phyloP scores from a whole-genome alignment of 92 coral and sea anemone species.

The Porites lobata region DNA sequence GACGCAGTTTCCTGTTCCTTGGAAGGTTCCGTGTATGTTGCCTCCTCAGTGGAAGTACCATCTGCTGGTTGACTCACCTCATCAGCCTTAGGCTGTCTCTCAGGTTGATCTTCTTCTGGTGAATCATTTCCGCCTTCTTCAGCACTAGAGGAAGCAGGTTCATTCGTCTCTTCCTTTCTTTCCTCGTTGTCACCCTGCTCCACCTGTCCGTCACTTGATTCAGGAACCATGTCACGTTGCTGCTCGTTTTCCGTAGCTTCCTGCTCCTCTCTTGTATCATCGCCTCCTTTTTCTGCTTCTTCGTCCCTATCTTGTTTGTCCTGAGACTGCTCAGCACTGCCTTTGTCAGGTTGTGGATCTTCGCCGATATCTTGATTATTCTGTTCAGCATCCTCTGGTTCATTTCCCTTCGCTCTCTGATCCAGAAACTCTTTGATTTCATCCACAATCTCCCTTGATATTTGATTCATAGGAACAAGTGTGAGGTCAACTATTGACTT shows the following conservation, averaged over 20 bases:
- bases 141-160: not conserved
- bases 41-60: not conserved
- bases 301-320: not conserved
- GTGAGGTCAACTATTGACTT: conserved; percentile 88
- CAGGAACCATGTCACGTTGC: not conserved
- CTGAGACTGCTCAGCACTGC: not conserved
- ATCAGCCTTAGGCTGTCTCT: conserved; percentile 8
- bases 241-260: not conserved
- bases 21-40: not conserved
- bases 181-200: conserved; percentile 14
- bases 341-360: not conserved
- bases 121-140: conserved; percentile 5
- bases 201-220: not conserved
- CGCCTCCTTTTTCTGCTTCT: not conserved
- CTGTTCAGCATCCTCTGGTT: not conserved
- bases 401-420: conserved; percentile 69
- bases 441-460: conserved; percentile 77
- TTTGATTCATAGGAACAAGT: conserved; percentile 93
- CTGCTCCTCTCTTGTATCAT: not conserved
- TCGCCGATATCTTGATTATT: not conserved
- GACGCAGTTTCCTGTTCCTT: not conserved
- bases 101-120: not conserved
- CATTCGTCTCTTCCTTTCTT: not conserved
- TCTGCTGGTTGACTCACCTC: not conserved
- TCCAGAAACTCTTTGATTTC: conserved; percentile 87